Base-by-base conservation (phyloP, 1,140 invertebrate species). In the Caenorhabditis inopinata region DNA sequence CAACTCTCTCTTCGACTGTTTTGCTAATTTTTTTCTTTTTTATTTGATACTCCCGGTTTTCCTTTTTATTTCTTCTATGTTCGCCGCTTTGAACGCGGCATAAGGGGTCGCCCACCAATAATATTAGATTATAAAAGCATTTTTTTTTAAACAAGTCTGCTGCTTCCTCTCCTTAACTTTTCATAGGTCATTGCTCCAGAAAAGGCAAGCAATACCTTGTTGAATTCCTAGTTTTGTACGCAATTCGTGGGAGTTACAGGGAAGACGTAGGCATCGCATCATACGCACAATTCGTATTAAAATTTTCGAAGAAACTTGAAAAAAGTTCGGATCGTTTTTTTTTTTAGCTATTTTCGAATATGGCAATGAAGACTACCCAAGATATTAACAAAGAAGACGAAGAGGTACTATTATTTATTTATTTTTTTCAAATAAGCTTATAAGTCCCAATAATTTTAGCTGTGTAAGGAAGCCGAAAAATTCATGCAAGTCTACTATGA, bases 401-500 rank as follows among this genome's bases (percentile, higher is more conserved):
- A 27, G 73, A 75, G 46, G 42, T 75, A 46, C 23, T 42, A 38
- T 12, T 23, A 6, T 1, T 23, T n/a, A n/a, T n/a, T n/a, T n/a
- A n/a, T n/a, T n/a, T n/a, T n/a, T n/a, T n/a, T n/a, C n/a, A n/a
- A n/a, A n/a, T n/a, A n/a, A n/a, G n/a, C n/a, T n/a, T n/a, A n/a
- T n/a, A n/a, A n/a, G n/a, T n/a, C n/a, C n/a, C n/a, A n/a, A n/a
- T n/a, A n/a, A n/a, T 38, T 35, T 51, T 32, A 78, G 45, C n/a
- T 62, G 7, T 78, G 76, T 53, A 42, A 49, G 9, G 49, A 78
- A 21, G 51, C 76, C 0, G 21, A 62, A 42, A 78, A 42, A 11
- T 78, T 78, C 38, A 68, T 62, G 23, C 16, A 78, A 14, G 35
- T 78, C 0, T 78, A 48, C 38, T 78, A 78, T n/a, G 76, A 78